Evolutionary conservation across 2,797 vertebrate species (phyloP).

Genomic region (Knipowitschia caucasica): DNA sequence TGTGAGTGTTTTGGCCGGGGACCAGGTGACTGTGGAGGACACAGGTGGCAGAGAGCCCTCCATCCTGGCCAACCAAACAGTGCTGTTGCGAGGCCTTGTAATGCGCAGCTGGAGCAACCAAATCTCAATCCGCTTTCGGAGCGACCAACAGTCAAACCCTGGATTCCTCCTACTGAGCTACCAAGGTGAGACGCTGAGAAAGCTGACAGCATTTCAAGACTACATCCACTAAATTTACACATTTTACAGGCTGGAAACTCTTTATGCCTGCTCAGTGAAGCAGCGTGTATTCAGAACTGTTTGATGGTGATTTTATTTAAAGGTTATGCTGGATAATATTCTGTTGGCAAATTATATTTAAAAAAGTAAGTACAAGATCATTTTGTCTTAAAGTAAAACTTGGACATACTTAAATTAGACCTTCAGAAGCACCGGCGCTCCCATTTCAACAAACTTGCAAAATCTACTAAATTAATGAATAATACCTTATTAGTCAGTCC

Average conservation of each 20-base stretch:
- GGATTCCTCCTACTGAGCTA: constrained; percentile 86
- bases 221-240: background rate
- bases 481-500: no score
- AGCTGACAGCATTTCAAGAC: background rate
- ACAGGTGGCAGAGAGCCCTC: constrained; percentile 81
- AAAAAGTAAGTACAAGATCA: constrained; percentile 5
- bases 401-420: no score
- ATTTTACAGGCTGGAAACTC: background rate
- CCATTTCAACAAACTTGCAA: no score
- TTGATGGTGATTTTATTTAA: background rate
- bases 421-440: no score
- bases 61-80: constrained; percentile 89
- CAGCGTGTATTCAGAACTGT: constrained; percentile 5
- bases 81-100: constrained; percentile 86
- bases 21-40: constrained; percentile 86
- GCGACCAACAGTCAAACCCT: constrained; percentile 69
- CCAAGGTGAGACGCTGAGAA: constrained; percentile 79
- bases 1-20: constrained; percentile 83
- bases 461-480: no score
- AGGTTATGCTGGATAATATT: no score
- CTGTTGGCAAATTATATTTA: constrained; percentile 18
- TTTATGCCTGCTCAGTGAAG: background rate
- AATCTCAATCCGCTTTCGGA: constrained; percentile 86
- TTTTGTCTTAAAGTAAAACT: no score
- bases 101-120: constrained; percentile 93